Evolutionary conservation across 37 sponge, comb jelly and placozoan genomes (phyloP).

Genomic region (Agelas oroides): DNA sequence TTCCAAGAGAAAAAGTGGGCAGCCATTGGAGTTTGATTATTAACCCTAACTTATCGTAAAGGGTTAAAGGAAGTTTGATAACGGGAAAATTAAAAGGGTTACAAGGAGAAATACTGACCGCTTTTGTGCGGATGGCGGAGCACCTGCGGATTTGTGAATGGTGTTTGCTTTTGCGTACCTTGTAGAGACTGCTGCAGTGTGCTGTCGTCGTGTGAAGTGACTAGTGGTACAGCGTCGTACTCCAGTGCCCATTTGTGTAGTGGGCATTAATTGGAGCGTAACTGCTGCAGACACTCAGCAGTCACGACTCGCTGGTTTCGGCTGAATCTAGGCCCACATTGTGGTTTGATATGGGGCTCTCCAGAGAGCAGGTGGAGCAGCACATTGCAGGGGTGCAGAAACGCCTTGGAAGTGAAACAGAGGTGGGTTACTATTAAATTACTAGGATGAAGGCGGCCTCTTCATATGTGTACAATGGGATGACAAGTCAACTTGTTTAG

Average conservation of each 20-base stretch:
- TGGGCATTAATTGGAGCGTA: not conserved
- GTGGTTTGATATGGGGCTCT: constrained; percentile 25
- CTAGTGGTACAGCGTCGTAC: not conserved
- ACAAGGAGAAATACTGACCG: no score
- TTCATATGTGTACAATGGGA: no score
- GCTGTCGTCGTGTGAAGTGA: not conserved
- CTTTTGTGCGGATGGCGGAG: not conserved
- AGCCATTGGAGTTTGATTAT: no score
- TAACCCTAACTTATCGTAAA: no score
- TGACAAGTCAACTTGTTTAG: no score
- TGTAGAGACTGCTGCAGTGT: not conserved
- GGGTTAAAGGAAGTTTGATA: no score
- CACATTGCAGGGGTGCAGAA: constrained; percentile 58
- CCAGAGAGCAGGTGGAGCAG: constrained; percentile 63
- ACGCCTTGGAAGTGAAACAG: constrained; percentile 31
- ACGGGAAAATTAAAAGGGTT: no score
- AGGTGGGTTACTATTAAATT: constrained; percentile 21
- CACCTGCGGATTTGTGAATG: no score
- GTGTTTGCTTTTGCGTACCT: no score
- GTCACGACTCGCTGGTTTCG: no score
- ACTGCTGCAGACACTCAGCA: not conserved
- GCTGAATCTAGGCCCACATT: not conserved
- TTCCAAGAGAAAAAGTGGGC: not conserved
- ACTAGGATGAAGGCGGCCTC: no score
- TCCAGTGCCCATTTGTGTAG: no score